Conservation (phyloP, 1,140 invertebrate species). For the Drosophila rhopaloa region DNA sequence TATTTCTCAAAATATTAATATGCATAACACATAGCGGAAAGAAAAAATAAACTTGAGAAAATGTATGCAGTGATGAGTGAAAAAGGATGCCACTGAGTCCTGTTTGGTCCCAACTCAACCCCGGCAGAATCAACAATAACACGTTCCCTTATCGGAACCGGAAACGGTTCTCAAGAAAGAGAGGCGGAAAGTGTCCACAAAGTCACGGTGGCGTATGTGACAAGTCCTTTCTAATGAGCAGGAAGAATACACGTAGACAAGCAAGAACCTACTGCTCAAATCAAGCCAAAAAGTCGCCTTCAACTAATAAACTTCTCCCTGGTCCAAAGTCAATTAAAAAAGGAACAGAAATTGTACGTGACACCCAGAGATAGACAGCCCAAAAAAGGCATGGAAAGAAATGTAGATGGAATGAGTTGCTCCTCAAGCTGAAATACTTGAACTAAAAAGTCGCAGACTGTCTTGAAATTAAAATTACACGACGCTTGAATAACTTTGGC, state of each 20-base stretch:
- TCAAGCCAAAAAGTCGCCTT: constrained; percentile 40
- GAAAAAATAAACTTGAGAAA: constrained; percentile 72
- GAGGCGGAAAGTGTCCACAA: constrained; percentile 30
- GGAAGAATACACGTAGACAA: constrained; percentile 28
- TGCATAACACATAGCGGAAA: constrained; percentile 73
- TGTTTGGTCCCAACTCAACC: constrained; percentile 8
- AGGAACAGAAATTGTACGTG: constrained; percentile 75
- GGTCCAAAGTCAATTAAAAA: constrained; percentile 81
- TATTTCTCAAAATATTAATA: constrained; percentile 63
- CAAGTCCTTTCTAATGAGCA: constrained; percentile 78
- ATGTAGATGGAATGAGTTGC: constrained; percentile 12
- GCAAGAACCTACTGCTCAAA: constrained; percentile 66
- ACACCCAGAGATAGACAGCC: constrained; percentile 50
- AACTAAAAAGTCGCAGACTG: constrained; percentile 75
- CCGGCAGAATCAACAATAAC: constrained; percentile 48
- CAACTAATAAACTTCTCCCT: constrained; percentile 70
- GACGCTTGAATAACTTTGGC: constrained; percentile 65
- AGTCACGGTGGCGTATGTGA: constrained; percentile 68
- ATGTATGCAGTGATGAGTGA: constrained; percentile 83
- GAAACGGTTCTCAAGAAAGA: constrained; percentile 41
- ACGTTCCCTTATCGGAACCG: constrained; percentile 53
- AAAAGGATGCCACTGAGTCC: constrained; percentile 66
- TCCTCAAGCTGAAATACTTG: constrained; percentile 48
- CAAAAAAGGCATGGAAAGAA: constrained; percentile 16
- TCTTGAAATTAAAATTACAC: constrained; percentile 80